Evolutionary conservation across 1,140 invertebrate species (phyloP).

Genomic region (Leucophenga varia): DNA sequence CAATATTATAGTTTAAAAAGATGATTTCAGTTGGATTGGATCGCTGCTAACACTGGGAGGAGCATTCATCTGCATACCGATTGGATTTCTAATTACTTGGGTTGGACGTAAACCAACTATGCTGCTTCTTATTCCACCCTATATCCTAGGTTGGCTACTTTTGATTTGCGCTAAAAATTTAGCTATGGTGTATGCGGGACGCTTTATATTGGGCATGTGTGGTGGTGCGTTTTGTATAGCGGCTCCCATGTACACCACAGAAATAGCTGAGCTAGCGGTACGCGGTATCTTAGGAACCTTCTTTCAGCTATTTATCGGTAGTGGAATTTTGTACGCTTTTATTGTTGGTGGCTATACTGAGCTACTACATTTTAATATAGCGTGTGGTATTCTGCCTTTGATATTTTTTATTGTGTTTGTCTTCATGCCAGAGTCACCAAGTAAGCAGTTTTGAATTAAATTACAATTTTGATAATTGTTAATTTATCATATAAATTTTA

Average conservation of each 20-base stretch:
- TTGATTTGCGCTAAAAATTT: conserved; percentile 65
- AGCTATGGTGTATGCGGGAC: conserved; percentile 66
- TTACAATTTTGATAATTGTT: not conserved
- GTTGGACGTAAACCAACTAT: conserved; percentile 70
- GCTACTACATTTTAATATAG: conserved; percentile 60
- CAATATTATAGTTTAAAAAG: not conserved
- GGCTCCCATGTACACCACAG: conserved; percentile 72
- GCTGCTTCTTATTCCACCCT: conserved; percentile 65
- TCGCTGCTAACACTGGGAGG: conserved; percentile 34
- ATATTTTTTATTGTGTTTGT: conserved; percentile 63
- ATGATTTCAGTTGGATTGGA: conserved; percentile 22
- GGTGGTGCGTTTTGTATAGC: conserved; percentile 71
- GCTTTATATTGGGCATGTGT: conserved; percentile 70
- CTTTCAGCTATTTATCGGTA: conserved; percentile 68
- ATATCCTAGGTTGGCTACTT: conserved; percentile 67
- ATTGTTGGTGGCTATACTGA: conserved; percentile 57
- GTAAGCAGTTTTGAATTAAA: too few species aligned
- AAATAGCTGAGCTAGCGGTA: conserved; percentile 68
- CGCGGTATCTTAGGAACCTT: conserved; percentile 71
- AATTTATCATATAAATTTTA: too few species aligned
- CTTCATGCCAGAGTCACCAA: conserved; percentile 72
- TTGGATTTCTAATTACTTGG: conserved; percentile 63
- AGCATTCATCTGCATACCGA: conserved; percentile 62
- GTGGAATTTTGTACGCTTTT: conserved; percentile 68
- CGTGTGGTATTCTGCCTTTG: conserved; percentile 63